Evolutionary conservation across 2,888 invertebrate genomes (phyloP).

Genomic region (Therioaphis trifolii): DNA sequence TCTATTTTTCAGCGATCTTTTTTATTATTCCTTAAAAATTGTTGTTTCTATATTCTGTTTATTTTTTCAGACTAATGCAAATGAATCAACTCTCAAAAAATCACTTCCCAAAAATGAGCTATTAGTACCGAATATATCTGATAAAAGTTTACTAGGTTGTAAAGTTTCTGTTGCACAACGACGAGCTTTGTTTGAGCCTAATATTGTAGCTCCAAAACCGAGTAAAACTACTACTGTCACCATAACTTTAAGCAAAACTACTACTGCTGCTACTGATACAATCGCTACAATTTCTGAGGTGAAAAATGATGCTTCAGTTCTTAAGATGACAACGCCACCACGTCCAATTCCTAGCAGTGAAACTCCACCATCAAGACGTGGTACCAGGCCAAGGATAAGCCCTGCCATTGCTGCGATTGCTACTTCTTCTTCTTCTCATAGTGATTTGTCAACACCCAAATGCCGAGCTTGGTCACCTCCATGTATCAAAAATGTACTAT

Average conservation of each 20-base stretch:
- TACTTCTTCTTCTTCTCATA: too few relatives aligned
- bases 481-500: constrained; percentile 40
- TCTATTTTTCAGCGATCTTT: too few relatives aligned
- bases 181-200: constrained; percentile 39
- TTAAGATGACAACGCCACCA: constrained; percentile 26
- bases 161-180: constrained; percentile 15
- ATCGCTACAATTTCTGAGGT: not conserved
- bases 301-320: not conserved
- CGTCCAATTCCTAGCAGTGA: not conserved
- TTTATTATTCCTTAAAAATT: too few relatives aligned
- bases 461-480: not conserved
- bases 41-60: not conserved
- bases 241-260: constrained; percentile 19
- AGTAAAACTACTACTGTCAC: constrained; percentile 26
- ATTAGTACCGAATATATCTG: not conserved
- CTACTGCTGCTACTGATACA: not conserved
- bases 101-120: not conserved
- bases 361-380: constrained; percentile 20
- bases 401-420: not conserved
- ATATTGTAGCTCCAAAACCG: constrained; percentile 1
- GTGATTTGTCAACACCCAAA: not conserved
- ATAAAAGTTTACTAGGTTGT: too few relatives aligned
- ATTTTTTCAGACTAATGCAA: not conserved
- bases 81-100: not conserved
- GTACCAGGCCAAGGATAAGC: not conserved